Evolutionary conservation across 2,797 vertebrate species (phyloP).

Genomic region (Anas bahamensis): DNA sequence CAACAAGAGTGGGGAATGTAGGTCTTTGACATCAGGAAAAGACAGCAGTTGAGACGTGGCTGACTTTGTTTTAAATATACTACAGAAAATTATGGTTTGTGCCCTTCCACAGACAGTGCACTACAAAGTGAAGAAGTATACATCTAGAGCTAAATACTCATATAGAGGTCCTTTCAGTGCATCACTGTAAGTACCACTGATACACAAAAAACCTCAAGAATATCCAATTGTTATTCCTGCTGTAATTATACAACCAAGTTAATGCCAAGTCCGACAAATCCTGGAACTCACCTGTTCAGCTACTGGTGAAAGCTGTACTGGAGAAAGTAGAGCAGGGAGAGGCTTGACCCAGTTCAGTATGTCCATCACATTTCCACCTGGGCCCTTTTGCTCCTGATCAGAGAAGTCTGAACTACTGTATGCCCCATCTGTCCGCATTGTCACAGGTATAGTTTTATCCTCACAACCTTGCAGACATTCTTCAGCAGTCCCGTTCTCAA

Average conservation of each 20-base stretch:
- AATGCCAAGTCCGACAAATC: background rate
- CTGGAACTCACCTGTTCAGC: constrained; percentile 68
- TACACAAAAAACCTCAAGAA: background rate
- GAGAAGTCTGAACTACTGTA: background rate
- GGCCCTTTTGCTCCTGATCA: background rate
- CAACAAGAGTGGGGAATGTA: background rate
- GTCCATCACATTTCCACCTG: constrained; percentile 72
- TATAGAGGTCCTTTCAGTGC: background rate
- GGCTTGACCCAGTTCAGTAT: constrained; percentile 85
- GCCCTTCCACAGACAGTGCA: background rate
- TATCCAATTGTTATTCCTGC: background rate
- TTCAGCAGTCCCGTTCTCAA: background rate
- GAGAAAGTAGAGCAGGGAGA: constrained; percentile 88
- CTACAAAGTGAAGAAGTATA: background rate
- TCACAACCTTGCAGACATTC: background rate
- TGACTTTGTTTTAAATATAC: background rate
- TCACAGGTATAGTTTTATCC: background rate
- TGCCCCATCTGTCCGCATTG: background rate
- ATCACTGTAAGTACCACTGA: background rate
- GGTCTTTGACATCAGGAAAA: background rate
- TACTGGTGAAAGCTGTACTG: constrained; percentile 75
- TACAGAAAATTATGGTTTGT: background rate
- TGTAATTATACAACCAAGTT: background rate
- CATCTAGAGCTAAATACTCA: background rate
- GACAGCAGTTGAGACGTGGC: background rate